Evolutionary conservation across 2,797 vertebrate species (phyloP), one percentile per base, ranked within the genome.

Genomic region (Moxostoma hubbsi): DNA sequence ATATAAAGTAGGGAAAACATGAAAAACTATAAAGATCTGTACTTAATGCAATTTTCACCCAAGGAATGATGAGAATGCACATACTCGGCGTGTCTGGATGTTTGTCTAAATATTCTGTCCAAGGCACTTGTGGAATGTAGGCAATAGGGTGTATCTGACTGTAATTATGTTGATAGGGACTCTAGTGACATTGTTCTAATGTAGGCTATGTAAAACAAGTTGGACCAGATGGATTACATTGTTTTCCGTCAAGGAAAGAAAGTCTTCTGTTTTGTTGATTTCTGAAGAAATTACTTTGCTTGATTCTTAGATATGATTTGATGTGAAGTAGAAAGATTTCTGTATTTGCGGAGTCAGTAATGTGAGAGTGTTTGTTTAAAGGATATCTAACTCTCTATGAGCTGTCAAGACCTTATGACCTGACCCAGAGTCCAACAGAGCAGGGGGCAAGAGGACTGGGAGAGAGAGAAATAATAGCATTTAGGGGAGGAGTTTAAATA

Each of bases 401-500:
- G 46, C 62, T 16, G n/a, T 53, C 47, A 80, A 24, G 2, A 67
- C 43, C 15, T 61, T 65, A 50, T 61, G 55, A 55, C 57, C 55
- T 54, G 50, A 54, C 50, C 49, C 15, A 68, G 43, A 63, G 51
- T 68, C 15, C 10, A 55, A 59, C 36, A 12, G 15, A 61, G 43
- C 5, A 15, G n/a, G 13, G 3, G 6, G 15, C 45, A 13, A 80
- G 43, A 77, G 43, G 11, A 49, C 55, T 4, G 61, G 70, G 36
- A 75, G 81, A 66, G 77, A 67, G 80, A 54, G 16, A 12, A 54
- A 13, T 9, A 45, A 54, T 58, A 79, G 59, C 12, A 79, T 66
- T 75, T 62, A 53, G 84, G 82, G 86, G 86, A 70, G 86, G 86
- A 71, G 82, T 83, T 86, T 79, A 74, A 49, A 70, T 51, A 81